Percentiles rank a stretch among this genome's conserved stretches.
These are phyloP conservation scores for Asteroscopus sphinx DNA, from an alignment of 2,888 invertebrate species.

Conservation along the genomic window DNA sequence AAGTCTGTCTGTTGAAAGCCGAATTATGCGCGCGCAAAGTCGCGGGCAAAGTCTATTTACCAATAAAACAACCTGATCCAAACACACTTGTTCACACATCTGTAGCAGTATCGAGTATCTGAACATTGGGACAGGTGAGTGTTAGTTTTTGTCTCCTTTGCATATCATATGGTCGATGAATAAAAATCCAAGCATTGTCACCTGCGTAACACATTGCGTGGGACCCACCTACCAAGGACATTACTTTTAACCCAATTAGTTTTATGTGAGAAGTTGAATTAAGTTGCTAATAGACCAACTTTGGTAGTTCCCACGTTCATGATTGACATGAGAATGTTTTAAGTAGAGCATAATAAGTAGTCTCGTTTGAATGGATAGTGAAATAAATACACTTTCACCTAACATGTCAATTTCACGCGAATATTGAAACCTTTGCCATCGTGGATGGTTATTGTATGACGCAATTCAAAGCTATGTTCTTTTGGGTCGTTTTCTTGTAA, in stretches of 20 bases:
- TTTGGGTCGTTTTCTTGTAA: slow-evolving; percentile 57
- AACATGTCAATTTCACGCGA: slow-evolving; percentile 57
- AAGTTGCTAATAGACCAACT: slow-evolving; percentile 57
- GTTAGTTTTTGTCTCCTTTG: slow-evolving; percentile 68
- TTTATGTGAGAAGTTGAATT: slow-evolving; percentile 59
- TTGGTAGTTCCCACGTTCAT: slow-evolving; percentile 65
- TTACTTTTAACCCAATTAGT: slow-evolving; percentile 58
- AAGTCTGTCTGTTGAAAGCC: no score
- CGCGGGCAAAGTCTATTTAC: no score
- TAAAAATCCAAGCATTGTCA: slow-evolving; percentile 70
- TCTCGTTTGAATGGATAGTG: slow-evolving; percentile 40
- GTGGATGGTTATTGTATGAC: slow-evolving; percentile 62
- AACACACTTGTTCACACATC: slow-evolving; percentile 58
- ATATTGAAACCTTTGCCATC: slow-evolving; percentile 56
- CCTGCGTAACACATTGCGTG: slow-evolving; percentile 69
- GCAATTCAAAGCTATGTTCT: slow-evolving; percentile 70
- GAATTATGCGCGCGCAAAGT: no score
- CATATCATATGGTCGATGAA: slow-evolving; percentile 78
- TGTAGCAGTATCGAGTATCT: slow-evolving; percentile 69
- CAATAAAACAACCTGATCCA: slow-evolving; percentile 44
- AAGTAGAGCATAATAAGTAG: slow-evolving; percentile 44
- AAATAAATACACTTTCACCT: slow-evolving; percentile 66
- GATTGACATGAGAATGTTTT: slow-evolving; percentile 71
- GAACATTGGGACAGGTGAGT: slow-evolving; percentile 77
- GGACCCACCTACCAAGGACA: slow-evolving; percentile 55